A percentile compares a stretch with the other conserved stretches of the same genome.
phyloP scores from a whole-genome alignment of 2,113 vertebrate genomes.

The Sylvia atricapilla region DNA sequence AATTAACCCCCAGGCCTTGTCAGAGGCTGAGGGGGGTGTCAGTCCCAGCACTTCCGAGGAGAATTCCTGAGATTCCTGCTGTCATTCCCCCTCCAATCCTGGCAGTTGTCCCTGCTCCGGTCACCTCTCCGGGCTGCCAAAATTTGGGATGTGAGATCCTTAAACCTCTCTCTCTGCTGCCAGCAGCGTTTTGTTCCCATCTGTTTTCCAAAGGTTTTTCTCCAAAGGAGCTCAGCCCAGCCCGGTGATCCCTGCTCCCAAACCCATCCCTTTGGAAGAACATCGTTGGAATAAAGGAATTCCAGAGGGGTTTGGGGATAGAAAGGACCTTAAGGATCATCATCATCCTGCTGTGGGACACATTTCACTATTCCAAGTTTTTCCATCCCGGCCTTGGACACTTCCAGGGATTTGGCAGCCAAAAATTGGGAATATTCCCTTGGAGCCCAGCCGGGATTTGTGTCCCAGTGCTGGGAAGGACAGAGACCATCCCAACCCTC shows the following conservation, averaged over 20 bases:
- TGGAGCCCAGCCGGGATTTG: background rate
- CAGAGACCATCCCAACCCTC: no score
- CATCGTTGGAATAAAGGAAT: background rate
- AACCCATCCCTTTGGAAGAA: rapidly evolving
- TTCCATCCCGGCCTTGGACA: background rate
- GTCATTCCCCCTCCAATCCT: background rate
- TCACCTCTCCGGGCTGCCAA: background rate
- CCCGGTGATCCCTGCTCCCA: rapidly evolving
- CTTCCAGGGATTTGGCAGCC: background rate
- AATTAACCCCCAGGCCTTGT: background rate
- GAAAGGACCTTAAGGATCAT: no score
- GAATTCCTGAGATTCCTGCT: background rate
- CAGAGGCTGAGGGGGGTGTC: background rate
- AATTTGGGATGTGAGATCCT: background rate
- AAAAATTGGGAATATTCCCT: background rate
- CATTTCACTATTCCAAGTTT: background rate
- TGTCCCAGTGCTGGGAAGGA: background rate
- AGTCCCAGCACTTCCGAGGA: background rate
- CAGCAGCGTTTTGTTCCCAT: background rate
- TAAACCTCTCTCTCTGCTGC: background rate
- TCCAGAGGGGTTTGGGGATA: background rate
- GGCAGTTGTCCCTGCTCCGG: background rate
- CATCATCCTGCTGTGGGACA: no score
- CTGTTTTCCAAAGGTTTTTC: background rate
- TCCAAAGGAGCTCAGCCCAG: background rate